Conservation (phyloP, 2,888 invertebrate species). For the Aelia acuminata region DNA sequence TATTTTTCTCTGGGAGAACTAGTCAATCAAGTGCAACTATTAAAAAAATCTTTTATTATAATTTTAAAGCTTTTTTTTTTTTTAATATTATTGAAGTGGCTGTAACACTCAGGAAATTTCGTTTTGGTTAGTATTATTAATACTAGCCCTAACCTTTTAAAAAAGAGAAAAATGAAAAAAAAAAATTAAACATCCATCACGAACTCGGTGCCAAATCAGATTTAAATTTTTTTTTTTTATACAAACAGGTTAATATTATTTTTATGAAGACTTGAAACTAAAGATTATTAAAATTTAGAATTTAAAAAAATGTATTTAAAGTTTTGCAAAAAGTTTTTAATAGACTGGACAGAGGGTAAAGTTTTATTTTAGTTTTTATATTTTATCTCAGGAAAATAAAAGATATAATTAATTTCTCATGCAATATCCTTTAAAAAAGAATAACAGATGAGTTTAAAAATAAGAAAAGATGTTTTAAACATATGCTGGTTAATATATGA, state of each 20-base stretch:
- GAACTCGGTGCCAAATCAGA: conserved; percentile 59
- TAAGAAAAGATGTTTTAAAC: background rate
- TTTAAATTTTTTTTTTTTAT: conserved; percentile 45
- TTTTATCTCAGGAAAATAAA: conserved; percentile 21
- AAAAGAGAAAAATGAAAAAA: background rate
- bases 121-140: conserved; percentile 41
- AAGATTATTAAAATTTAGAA: conserved; percentile 32
- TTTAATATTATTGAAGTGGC: conserved; percentile 45
- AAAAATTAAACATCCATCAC: conserved; percentile 54
- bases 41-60: conserved; percentile 43
- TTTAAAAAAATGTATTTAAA: background rate
- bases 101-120: conserved; percentile 55
- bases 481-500: conserved; percentile 32
- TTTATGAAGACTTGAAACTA: conserved; percentile 14
- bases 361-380: conserved; percentile 34
- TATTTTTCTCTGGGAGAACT: conserved; percentile 60
- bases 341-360: conserved; percentile 9
- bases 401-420: background rate
- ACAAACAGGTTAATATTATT: conserved; percentile 30
- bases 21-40: conserved; percentile 64
- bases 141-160: conserved; percentile 42
- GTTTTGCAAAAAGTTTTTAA: background rate
- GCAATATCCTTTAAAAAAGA: background rate
- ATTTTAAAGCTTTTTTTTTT: conserved; percentile 32
- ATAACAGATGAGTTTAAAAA: background rate